Evolutionary conservation across 2,113 vertebrate genomes (phyloP), one percentile per base, ranked within the genome.

Genomic region (Etheostoma spectabile): DNA sequence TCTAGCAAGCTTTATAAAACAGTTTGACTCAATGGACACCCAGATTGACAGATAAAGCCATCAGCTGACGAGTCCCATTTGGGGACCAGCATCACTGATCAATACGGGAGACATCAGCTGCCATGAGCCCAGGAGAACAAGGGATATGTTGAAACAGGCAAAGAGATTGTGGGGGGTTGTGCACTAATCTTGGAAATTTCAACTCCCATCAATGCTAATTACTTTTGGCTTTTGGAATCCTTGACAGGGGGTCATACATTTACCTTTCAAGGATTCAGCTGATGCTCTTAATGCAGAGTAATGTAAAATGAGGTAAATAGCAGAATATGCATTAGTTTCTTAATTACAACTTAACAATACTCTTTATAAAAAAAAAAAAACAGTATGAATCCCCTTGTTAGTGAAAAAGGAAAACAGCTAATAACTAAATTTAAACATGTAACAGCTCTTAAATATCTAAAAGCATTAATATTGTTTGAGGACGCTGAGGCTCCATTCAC

Each of bases 81-180:
- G 82, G 69, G 76, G 69, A 33, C 57, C 73, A 71, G 79, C 80
- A 74, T 45, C 82, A 60, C 48, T 30, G 84, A 94, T 95, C 93
- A 91, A 94, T 94, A 93, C 5, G 0, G 24, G 38, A 90, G 86
- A 79, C 88, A 92, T 91, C 89, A 92, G 90, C 86, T 90, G 88
- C 80, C 84, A 67, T 63, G 74, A 74, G 66, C 64, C 8, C 10
- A 69, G 73, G 75, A 84, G 79, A 77, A 76, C 79, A 53, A 82
- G 33, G 33, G 62, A 85, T 71, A 70, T 83, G 71, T 72, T 72
- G 55, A 72, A 70, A 77, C 21, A 46, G 74, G 71, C 33, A 2
- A 38, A 10, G 51, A 30, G 46, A 49, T 42, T 46, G 78, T 5
- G 38, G 56, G 82, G 85, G 80, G 72, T 55, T 42, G 71, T 51